Base-by-base conservation (phyloP, 2,888 invertebrate genomes). In the Ganaspis brasiliensis region DNA sequence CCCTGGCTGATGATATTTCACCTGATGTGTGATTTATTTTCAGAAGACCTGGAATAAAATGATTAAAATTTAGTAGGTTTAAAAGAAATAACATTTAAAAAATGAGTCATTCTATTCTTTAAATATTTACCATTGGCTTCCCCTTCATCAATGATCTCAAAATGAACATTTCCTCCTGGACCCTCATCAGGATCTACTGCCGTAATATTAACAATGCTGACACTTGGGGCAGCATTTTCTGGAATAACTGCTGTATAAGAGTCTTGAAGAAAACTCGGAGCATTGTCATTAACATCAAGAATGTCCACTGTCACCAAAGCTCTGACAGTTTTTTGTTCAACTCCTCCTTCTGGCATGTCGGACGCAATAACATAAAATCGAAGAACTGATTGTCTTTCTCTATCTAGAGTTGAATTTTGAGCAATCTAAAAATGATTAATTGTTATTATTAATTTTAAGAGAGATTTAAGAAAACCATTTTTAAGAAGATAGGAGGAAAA, bases 111-210 rank as follows among this genome's bases (percentile, higher is more conserved):
- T n/a, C n/a, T n/a, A n/a, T n/a, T n/a, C n/a, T n/a, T n/a, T n/a
- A n/a, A n/a, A n/a, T n/a, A 57, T 61, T 87, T 89, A 95, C 95
- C 96, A 87, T 93, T 94, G 2, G 95, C 94, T 88, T 96, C 96
- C 5, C 95, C 95, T 88, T 96, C 95, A 83, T 95, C 95, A 0
- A 95, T 92, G 56, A 97, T 93, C 73, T 95, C 95, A 86, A 95
- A 97, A 76, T 93, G 93, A n/a, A 96, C 93, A 82, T 94, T 93
- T 3, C 95, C 96, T 0, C 95, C 95, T 0, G 94, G 92, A 0
- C 95, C 96, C 89, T 95, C 95, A 86, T 97, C 97, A 0, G 95
- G 94, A 90, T 97, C 97, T 0, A 92, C 93, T 0, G 97, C 97
- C 3, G 94, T 93, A 1, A 96, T 92, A 73, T 95, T 95, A 1